Evolutionary conservation across 2,797 vertebrate genomes (phyloP).

Genomic region (Phrynocephalus vlangalii): DNA sequence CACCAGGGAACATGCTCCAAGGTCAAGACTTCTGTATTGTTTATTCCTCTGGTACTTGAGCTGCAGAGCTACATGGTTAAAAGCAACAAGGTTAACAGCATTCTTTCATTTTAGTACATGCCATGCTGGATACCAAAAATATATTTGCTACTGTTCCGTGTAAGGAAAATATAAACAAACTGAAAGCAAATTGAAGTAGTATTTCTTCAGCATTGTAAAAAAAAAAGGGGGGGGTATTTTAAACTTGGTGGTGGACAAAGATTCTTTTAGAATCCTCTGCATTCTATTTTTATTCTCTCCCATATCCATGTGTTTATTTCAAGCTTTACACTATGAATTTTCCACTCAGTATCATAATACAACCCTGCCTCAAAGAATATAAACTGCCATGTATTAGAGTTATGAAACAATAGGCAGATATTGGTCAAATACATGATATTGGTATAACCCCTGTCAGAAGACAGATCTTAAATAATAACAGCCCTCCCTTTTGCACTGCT

Average conservation of each 20-base stretch:
- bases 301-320: conserved; percentile 33
- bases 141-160: conserved; percentile 62
- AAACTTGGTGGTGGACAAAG: conserved; percentile 73
- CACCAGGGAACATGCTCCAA: conserved; percentile 81
- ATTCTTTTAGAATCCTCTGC: no score
- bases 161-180: neutral
- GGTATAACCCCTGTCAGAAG: neutral
- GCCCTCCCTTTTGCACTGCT: neutral
- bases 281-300: neutral
- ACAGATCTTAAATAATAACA: conserved; percentile 7
- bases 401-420: neutral
- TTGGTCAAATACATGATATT: neutral
- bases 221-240: conserved; percentile 63
- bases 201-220: neutral
- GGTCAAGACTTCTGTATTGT: conserved; percentile 84
- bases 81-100: conserved; percentile 88
- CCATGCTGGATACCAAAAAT: conserved; percentile 81
- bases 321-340: neutral
- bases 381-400: conserved; percentile 21
- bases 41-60: conserved; percentile 83
- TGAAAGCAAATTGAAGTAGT: neutral
- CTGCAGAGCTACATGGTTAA: conserved; percentile 88
- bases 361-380: neutral
- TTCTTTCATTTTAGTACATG: conserved; percentile 84
- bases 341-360: neutral